These are phyloP conservation scores for Pontoporia blainvillei DNA, from an alignment of 2,113 vertebrate genomes.

Conservation along the genomic window DNA sequence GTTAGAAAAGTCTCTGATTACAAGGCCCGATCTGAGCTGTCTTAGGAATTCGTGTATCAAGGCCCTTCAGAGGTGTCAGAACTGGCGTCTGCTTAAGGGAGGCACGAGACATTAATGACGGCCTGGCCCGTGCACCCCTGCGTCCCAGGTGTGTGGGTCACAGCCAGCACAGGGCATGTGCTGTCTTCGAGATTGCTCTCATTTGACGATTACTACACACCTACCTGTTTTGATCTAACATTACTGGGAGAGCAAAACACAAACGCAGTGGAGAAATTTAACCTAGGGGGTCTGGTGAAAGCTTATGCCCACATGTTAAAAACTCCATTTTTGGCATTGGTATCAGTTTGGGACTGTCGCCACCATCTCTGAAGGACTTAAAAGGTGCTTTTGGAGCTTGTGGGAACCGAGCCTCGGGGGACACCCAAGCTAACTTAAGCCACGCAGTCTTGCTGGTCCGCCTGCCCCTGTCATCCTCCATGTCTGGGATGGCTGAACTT, in stretches of 20 bases:
- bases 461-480: too few relatives aligned
- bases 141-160: not conserved
- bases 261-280: not conserved
- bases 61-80: not conserved
- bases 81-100: not conserved
- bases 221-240: not conserved
- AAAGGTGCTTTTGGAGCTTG: not conserved
- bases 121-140: not conserved
- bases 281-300: not conserved
- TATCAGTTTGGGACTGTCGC: not conserved
- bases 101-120: not conserved
- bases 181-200: not conserved
- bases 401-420: constrained; percentile 26
- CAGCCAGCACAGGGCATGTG: not conserved
- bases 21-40: not conserved
- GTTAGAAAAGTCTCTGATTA: not conserved
- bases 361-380: not conserved
- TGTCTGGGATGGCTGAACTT: not conserved
- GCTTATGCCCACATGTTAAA: not conserved
- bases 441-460: not conserved
- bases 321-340: constrained; percentile 22
- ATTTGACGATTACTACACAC: not conserved
- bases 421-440: not conserved
- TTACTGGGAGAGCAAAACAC: not conserved
- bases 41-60: not conserved